Evolutionary conservation across 2,888 invertebrate species (phyloP).

Genomic region (Aelia acuminata): DNA sequence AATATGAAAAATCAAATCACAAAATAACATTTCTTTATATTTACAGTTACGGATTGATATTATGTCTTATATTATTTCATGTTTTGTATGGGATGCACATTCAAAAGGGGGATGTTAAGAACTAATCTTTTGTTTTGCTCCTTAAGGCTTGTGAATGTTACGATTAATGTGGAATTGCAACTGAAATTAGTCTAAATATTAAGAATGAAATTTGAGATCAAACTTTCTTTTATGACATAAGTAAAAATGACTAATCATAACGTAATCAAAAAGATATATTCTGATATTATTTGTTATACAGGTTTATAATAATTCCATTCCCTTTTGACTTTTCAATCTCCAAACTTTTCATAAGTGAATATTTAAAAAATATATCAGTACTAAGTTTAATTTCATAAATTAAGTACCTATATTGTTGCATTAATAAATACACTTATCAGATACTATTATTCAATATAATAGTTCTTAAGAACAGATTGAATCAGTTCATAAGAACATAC

Average conservation of each 20-base stretch:
- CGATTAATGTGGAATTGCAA: too few species aligned
- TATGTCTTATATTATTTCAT: background rate
- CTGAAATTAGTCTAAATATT: too few species aligned
- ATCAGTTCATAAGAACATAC: background rate
- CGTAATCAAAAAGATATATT: too few species aligned
- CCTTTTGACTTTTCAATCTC: too few species aligned
- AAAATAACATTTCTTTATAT: too few species aligned
- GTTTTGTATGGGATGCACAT: background rate
- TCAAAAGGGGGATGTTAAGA: background rate
- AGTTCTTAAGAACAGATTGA: background rate
- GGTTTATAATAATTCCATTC: too few species aligned
- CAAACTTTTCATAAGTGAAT: background rate
- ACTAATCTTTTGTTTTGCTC: background rate
- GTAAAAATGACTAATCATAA: too few species aligned
- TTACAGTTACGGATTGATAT: background rate
- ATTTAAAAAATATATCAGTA: background rate
- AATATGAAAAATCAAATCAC: background rate
- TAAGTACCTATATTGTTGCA: background rate
- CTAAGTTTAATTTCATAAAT: background rate
- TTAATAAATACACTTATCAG: slow-evolving; percentile 1
- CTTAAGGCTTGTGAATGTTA: too few species aligned
- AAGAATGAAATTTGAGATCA: too few species aligned
- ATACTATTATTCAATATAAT: background rate
- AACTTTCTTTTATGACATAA: too few species aligned
- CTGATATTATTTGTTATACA: too few species aligned